These are phyloP conservation scores for Drosophila ogumai DNA, from an alignment of 1,140 invertebrate species.

Conservation along the genomic window DNA sequence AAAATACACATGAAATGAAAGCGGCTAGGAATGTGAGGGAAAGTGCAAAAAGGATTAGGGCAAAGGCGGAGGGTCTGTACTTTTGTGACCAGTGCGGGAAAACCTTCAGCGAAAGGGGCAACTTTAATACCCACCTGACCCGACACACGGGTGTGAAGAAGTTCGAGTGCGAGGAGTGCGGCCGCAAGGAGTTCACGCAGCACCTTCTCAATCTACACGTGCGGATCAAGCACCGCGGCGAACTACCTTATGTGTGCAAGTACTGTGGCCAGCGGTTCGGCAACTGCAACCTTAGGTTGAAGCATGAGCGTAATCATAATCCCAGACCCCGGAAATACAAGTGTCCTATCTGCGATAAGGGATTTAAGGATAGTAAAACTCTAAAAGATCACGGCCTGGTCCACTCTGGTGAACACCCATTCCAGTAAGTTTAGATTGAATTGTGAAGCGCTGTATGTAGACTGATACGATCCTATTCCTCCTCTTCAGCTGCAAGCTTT, in stretches of 20 bases:
- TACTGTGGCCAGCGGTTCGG: constrained; percentile 48
- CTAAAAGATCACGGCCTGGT: constrained; percentile 38
- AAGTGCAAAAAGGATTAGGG: not conserved
- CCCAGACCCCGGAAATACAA: not conserved
- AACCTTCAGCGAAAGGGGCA: constrained; percentile 46
- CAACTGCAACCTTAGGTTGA: constrained; percentile 38
- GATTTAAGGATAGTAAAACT: constrained; percentile 19
- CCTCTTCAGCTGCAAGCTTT: constrained; percentile 41
- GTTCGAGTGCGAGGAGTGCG: constrained; percentile 52
- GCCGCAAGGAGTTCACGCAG: constrained; percentile 39
- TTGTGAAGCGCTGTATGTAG: not conserved
- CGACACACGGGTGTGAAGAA: constrained; percentile 40
- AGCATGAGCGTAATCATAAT: constrained; percentile 42
- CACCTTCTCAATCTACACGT: constrained; percentile 54
- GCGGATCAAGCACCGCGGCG: constrained; percentile 45
- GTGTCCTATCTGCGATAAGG: constrained; percentile 43
- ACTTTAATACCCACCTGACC: constrained; percentile 46
- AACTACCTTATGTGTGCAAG: constrained; percentile 56
- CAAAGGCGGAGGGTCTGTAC: not conserved
- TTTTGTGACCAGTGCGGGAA: constrained; percentile 58
- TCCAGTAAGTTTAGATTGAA: constrained; percentile 24
- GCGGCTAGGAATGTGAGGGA: not conserved
- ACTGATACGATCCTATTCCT: not conserved
- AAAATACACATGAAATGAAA: not conserved
- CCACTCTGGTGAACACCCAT: constrained; percentile 57